A percentile compares a stretch with the other conserved stretches of the same genome.
Evolutionary conservation across 1,140 invertebrate genomes (phyloP).

Genomic region (Macrosteles quadrilineatus): DNA sequence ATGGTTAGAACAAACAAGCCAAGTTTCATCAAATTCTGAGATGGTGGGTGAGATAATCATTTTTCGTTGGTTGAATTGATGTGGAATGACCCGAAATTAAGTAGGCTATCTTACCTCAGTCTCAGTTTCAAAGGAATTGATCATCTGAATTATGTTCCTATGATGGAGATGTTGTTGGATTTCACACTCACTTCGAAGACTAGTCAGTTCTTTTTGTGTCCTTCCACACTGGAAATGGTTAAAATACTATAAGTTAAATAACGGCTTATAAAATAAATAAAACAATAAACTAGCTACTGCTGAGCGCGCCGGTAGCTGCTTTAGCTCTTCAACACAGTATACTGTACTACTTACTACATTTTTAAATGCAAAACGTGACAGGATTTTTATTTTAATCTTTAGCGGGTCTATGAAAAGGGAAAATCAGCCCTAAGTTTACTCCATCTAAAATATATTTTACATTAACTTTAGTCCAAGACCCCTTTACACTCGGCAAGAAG

Average conservation of each 20-base stretch:
- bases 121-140: constrained; percentile 92
- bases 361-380: neutral
- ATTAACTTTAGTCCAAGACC: no score
- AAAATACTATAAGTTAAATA: constrained; percentile 29
- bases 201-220: constrained; percentile 78
- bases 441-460: no score
- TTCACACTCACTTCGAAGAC: constrained; percentile 87
- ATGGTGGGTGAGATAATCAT: no score
- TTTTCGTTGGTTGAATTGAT: no score
- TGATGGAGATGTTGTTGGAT: constrained; percentile 88
- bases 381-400: neutral
- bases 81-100: no score
- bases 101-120: constrained; percentile 63
- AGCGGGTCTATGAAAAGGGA: neutral
- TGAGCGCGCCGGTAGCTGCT: neutral
- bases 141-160: constrained; percentile 94
- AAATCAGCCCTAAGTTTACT: no score
- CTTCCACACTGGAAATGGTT: constrained; percentile 58
- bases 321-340: neutral
- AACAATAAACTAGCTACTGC: neutral
- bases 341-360: neutral
- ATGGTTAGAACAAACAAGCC: no score
- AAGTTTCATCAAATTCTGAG: no score
- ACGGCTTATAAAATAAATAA: constrained; percentile 28
- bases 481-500: no score